Conservation (phyloP, 2,888 invertebrate genomes). For the Dryomyza anilis region DNA sequence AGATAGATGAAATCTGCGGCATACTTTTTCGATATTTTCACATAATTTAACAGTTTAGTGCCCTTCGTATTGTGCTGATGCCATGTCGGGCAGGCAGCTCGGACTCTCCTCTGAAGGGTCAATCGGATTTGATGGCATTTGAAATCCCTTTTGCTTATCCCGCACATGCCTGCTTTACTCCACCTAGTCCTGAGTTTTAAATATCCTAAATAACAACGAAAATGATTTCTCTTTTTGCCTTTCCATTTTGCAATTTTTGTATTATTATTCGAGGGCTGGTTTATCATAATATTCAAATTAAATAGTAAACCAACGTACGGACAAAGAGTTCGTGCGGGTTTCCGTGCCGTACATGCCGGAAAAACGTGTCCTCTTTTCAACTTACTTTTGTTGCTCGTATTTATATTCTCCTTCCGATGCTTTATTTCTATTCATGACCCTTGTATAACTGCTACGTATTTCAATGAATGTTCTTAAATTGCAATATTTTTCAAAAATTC, state of each 20-base stretch:
- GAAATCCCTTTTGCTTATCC: slow-evolving; percentile 6
- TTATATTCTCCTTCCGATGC: background rate
- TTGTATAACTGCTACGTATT: background rate
- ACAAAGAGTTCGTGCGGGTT: background rate
- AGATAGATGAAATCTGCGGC: background rate
- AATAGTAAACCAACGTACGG: background rate
- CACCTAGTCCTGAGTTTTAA: background rate
- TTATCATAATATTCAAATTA: slow-evolving; percentile 8
- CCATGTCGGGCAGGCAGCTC: background rate
- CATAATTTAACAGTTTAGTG: slow-evolving; percentile 5
- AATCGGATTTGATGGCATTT: background rate
- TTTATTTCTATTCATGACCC: slow-evolving; percentile 1
- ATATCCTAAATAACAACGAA: background rate
- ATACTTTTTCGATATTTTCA: background rate
- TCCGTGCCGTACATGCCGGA: background rate
- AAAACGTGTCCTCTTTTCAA: background rate
- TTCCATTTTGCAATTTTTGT: background rate
- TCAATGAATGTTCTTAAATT: background rate
- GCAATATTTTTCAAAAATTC: background rate
- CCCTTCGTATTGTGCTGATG: background rate
- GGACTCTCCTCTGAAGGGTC: background rate
- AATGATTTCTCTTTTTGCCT: background rate
- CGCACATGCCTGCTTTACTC: too few relatives aligned
- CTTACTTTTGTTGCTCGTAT: background rate
- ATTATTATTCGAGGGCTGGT: background rate